These are phyloP conservation scores for Fulica atra DNA, from an alignment of 2,113 vertebrate genomes.

Conservation along the genomic window DNA sequence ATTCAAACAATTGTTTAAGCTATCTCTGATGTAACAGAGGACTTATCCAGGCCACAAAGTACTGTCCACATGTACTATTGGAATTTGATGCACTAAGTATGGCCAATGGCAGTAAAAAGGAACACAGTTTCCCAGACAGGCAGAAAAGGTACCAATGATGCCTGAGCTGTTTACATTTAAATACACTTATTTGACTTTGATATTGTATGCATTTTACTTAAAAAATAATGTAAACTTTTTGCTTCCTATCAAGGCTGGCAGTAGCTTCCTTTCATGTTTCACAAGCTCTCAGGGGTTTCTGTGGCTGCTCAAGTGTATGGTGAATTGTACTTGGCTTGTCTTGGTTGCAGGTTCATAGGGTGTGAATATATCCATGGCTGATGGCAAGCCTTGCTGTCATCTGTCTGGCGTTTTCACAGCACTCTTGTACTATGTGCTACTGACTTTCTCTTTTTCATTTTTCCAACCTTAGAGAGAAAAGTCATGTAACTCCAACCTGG, in stretches of 20 bases:
- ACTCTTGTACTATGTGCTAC: not conserved
- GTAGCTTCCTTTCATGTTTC: not conserved
- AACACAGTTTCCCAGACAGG: not conserved
- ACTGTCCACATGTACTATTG: not conserved
- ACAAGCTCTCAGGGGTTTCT: not conserved
- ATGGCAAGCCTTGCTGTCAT: conserved; percentile 4
- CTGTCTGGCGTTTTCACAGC: conserved; percentile 30
- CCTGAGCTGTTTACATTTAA: not conserved
- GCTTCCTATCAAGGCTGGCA: not conserved
- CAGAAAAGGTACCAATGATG: not conserved
- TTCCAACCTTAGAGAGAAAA: conserved; percentile 6
- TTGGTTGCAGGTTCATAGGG: not conserved
- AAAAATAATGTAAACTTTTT: not conserved
- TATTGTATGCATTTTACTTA: not conserved
- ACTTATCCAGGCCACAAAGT: not conserved
- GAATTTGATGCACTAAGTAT: not conserved
- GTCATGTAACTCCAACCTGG: not conserved
- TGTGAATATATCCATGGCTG: conserved; percentile 23
- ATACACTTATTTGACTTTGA: not conserved
- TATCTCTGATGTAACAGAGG: not conserved
- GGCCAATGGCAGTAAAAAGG: not conserved
- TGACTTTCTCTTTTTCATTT: conserved; percentile 15
- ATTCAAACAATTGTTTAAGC: not conserved
- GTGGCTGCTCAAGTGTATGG: not conserved
- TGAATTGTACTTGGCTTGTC: conserved; percentile 11